Conservation (phyloP, 2,113 vertebrate species). For the Rhizomys pruinosus region DNA sequence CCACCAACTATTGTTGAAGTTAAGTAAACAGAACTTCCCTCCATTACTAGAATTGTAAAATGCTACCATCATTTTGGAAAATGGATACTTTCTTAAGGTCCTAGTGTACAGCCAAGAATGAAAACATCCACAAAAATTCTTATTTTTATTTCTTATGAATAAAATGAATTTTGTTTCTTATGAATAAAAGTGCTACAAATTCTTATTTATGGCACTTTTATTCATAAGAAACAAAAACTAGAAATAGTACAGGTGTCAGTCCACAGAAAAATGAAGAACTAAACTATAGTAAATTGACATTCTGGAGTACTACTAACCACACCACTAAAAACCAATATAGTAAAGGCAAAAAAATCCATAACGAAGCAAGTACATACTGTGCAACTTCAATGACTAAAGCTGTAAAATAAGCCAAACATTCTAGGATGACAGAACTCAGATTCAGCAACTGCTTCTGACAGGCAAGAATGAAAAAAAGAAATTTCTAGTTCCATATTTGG, state of each 20-base stretch:
- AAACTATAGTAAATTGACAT: not conserved
- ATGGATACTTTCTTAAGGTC: not conserved
- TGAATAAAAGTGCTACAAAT: too few relatives aligned
- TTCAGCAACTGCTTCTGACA: not conserved
- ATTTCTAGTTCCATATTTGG: not conserved
- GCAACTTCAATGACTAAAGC: not conserved
- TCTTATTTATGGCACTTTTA: not conserved
- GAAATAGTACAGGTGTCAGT: not conserved
- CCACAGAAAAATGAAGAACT: not conserved
- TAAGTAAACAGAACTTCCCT: not conserved
- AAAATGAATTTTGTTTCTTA: too few relatives aligned
- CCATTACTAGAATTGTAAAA: not conserved
- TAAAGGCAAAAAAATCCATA: not conserved
- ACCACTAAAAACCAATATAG: not conserved
- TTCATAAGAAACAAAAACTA: not conserved
- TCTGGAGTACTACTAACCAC: not conserved
- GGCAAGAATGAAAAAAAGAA: not conserved
- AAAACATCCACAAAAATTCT: constrained; percentile 21
- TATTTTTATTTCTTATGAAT: too few relatives aligned
- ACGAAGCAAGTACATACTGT: not conserved
- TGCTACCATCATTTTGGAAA: not conserved
- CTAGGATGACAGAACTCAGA: not conserved
- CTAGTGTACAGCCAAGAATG: not conserved
- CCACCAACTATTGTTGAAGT: too few relatives aligned
- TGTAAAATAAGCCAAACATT: not conserved